Evolutionary conservation across 2,888 invertebrate genomes (phyloP).

Genomic region (Augochlorella aurata): DNA sequence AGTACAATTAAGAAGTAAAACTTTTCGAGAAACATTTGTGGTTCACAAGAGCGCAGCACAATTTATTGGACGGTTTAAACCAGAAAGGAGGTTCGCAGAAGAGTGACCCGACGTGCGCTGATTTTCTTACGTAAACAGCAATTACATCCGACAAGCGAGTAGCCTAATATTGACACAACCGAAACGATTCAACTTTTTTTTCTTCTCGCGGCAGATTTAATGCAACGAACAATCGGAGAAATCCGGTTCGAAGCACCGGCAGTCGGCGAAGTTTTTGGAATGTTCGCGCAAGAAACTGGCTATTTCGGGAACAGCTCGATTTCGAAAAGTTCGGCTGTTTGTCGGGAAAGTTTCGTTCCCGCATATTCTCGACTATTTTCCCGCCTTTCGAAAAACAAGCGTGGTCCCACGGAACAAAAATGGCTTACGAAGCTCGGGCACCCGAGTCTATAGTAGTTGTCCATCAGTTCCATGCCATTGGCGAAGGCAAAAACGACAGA

Average conservation of each 20-base stretch:
- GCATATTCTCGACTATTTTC: background rate
- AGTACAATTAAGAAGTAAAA: background rate
- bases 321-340: background rate
- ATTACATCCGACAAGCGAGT: background rate
- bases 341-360: background rate
- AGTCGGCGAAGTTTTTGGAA: background rate
- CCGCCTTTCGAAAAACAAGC: background rate
- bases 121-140: conserved; percentile 1
- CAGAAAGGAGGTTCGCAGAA: background rate
- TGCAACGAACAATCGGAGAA: background rate
- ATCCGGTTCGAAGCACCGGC: background rate
- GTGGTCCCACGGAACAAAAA: background rate
- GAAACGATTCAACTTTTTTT: background rate
- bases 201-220: background rate
- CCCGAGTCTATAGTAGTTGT: background rate
- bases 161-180: background rate
- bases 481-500: conserved; percentile 12
- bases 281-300: background rate
- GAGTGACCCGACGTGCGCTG: background rate
- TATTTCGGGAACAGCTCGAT: conserved; percentile 1
- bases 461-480: background rate
- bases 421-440: background rate
- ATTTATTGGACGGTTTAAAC: background rate
- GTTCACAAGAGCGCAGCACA: background rate
- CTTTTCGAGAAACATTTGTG: background rate